Percentiles rank a stretch among this genome's conserved stretches.
These are phyloP conservation scores for Leptura quadrifasciata DNA, from an alignment of 2,888 invertebrate genomes.

Conservation along the genomic window DNA sequence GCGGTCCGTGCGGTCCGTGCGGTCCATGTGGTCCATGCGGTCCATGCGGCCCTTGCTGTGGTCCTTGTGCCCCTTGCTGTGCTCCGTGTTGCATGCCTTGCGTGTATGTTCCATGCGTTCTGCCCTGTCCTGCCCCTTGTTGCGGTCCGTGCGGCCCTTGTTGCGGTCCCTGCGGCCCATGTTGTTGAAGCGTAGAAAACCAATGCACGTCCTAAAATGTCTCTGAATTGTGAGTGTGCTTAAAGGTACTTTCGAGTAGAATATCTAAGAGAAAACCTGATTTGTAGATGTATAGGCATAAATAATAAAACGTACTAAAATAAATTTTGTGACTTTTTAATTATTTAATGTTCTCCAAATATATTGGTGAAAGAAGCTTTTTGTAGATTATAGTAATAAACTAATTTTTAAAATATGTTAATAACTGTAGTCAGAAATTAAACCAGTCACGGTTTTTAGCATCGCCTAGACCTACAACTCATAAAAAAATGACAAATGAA, in stretches of 20 bases:
- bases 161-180: not conserved
- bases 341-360: not conserved
- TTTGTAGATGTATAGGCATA: slow-evolving; percentile 7
- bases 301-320: not conserved
- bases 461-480: too few relatives aligned
- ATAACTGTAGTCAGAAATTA: too few relatives aligned
- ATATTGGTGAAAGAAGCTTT: too few relatives aligned
- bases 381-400: too few relatives aligned
- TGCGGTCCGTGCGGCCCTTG: not conserved
- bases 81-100: not conserved
- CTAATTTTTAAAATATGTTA: too few relatives aligned
- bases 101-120: not conserved
- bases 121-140: not conserved
- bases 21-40: not conserved
- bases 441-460: too few relatives aligned
- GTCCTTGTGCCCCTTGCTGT: not conserved
- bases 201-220: not conserved
- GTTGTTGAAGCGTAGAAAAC: not conserved
- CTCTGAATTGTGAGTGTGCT: slow-evolving; percentile 3
- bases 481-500: too few relatives aligned
- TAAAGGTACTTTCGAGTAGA: not conserved
- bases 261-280: not conserved
- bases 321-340: not conserved
- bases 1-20: not conserved
- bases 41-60: not conserved